phyloP scores from a whole-genome alignment of 2,888 invertebrate species.

The Leptinotarsa rubiginosa region DNA sequence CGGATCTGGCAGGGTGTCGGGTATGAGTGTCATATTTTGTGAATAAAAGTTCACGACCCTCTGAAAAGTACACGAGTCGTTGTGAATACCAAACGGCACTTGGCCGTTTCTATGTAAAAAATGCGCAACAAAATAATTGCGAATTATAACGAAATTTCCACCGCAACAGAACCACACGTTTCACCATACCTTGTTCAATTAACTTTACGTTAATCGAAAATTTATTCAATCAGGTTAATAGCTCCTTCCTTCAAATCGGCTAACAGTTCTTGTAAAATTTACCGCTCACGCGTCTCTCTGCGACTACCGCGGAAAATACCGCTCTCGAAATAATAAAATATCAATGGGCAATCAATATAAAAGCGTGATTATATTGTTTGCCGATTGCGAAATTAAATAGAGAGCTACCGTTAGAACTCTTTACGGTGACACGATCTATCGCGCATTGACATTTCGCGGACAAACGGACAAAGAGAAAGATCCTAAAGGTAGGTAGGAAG shows the following conservation, averaged over 20 bases:
- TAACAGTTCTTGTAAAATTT: slow-evolving; percentile 22
- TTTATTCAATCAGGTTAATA: slow-evolving; percentile 25
- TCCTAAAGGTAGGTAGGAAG: neutral
- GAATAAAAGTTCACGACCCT: neutral
- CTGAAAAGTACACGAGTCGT: neutral
- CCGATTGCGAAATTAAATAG: slow-evolving; percentile 13
- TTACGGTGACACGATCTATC: neutral
- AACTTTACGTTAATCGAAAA: slow-evolving; percentile 24
- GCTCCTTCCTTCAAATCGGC: slow-evolving; percentile 7
- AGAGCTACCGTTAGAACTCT: slow-evolving; percentile 11
- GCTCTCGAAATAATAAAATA: slow-evolving; percentile 6
- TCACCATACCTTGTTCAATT: slow-evolving; percentile 15
- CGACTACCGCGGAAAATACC: slow-evolving; percentile 3
- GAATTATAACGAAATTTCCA: slow-evolving; percentile 6
- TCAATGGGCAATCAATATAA: slow-evolving; percentile 11
- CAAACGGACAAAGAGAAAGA: neutral
- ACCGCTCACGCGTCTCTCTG: slow-evolving; percentile 5
- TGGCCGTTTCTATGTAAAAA: neutral
- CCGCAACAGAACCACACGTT: slow-evolving; percentile 5
- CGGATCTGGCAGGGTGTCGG: too few relatives aligned
- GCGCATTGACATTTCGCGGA: slow-evolving; percentile 12
- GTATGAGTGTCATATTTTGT: too few relatives aligned
- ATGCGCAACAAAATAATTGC: neutral
- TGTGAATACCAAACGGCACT: neutral
- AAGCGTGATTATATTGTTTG: slow-evolving; percentile 11